Percentiles rank a stretch among this genome's conserved stretches.
Conservation (phyloP, 2,888 invertebrate genomes). For the Diachrysia chrysitis region DNA sequence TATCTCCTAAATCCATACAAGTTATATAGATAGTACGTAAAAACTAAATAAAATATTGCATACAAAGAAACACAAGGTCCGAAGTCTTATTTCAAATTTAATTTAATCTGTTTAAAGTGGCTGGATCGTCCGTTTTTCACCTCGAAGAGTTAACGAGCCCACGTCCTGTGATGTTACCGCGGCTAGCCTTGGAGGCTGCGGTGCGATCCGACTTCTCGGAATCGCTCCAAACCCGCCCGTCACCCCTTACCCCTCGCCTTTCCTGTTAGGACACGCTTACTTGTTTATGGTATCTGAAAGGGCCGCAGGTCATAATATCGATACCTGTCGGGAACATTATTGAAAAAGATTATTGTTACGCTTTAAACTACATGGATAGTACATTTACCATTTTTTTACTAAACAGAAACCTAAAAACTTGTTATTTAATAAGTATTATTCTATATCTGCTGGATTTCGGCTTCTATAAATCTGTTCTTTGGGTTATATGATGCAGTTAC, state of each 20-base stretch:
- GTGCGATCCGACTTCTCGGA: conserved; percentile 81
- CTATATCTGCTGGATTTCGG: no score
- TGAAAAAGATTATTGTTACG: conserved; percentile 13
- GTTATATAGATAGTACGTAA: not conserved
- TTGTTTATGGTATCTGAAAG: conserved; percentile 57
- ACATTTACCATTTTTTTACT: not conserved
- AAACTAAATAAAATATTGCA: not conserved
- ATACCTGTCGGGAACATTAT: conserved; percentile 34
- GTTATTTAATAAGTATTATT: no score
- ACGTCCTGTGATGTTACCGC: conserved; percentile 84
- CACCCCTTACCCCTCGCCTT: conserved; percentile 68
- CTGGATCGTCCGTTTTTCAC: conserved; percentile 76
- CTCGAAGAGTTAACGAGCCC: conserved; percentile 82
- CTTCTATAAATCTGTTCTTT: no score
- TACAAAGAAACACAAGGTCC: conserved; percentile 20
- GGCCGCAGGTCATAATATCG: conserved; percentile 52
- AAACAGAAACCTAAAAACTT: no score
- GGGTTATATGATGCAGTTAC: no score
- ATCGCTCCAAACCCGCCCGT: conserved; percentile 69
- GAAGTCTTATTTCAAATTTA: conserved; percentile 71
- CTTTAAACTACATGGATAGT: conserved; percentile 3
- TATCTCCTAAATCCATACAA: no score
- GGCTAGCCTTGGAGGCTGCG: conserved; percentile 79
- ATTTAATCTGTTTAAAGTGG: conserved; percentile 73
- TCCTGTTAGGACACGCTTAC: conserved; percentile 70